Base-by-base conservation (phyloP, 2,888 invertebrate species). In the Meandrusa payeni region DNA sequence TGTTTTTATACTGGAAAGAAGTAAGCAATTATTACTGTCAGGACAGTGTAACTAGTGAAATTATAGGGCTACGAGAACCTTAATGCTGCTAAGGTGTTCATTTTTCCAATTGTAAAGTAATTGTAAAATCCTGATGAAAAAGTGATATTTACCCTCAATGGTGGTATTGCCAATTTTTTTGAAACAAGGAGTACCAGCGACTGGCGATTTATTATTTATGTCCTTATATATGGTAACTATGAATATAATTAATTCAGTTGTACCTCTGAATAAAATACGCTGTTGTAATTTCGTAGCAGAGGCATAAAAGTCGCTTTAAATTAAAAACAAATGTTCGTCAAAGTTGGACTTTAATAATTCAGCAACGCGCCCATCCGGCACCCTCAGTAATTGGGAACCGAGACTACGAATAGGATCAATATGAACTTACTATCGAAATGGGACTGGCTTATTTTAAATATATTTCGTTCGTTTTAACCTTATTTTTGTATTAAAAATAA, bases 281-380 rank as follows among this genome's bases (percentile, higher is more conserved):
- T 47, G 54, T 58, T 59, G 61, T 64, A 64, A 67, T 65, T 64
- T 60, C 54, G 55, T 38, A 10, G 53, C 52, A 56, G 57, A 57
- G 50, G 50, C 57, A 57, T 61, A 60, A 59, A 61, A 65, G 60
- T 64, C 57, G 59, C 62, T 67, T 64, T 64, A 65, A 64, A 69
- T 75, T 74, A 73, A 77, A 76, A 76, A 75, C 72, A 74, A 70
- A 78, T 72, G 65, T 65, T 69, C 63, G 60, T 65, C 66, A 71
- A 70, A 76, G 71, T 76, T 67, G 51, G 57, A 52, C 53, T 61
- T 77, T 67, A 73, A 77, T 78, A 73, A 78, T 79, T 78, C 64
- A 74, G 61, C 52, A 55, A 54, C 55, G 57, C 57, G 61, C 56
- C 58, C 59, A 48, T 56, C 57, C 55, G 54, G 48, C 53, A 54